Evolutionary conservation across 1,140 invertebrate species (phyloP).

Genomic region (Drosophila leontia): DNA sequence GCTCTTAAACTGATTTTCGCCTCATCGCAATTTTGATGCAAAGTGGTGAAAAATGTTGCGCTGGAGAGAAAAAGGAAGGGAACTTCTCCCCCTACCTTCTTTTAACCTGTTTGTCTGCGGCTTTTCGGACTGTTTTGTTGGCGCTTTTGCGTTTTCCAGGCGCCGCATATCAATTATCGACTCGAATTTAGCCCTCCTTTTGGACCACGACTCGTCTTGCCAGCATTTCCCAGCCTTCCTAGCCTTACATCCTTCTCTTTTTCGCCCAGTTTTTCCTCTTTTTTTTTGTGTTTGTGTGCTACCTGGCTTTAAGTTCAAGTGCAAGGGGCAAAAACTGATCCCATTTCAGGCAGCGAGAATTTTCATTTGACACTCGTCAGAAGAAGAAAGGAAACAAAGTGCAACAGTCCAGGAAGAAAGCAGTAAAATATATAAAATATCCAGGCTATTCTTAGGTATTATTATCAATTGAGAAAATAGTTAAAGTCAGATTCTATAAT

Average conservation of each 20-base stretch:
- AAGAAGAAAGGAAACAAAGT: constrained; percentile 14
- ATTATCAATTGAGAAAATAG: neutral
- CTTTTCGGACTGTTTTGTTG: constrained; percentile 61
- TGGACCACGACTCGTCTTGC: constrained; percentile 12
- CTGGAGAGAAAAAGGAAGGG: constrained; percentile 6
- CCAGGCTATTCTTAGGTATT: neutral
- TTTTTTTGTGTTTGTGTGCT: constrained; percentile 13
- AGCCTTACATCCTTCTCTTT: neutral
- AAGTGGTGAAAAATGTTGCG: constrained; percentile 40
- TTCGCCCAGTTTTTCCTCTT: constrained; percentile 1
- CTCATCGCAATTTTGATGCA: constrained; percentile 8
- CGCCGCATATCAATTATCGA: constrained; percentile 71
- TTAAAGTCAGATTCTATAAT: neutral
- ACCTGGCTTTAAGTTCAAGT: constrained; percentile 73
- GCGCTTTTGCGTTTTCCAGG: constrained; percentile 72
- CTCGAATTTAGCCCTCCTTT: constrained; percentile 66
- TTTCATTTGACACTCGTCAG: constrained; percentile 54
- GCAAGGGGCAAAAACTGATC: constrained; percentile 43
- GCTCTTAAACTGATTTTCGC: constrained; percentile 48
- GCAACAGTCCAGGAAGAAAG: constrained; percentile 14
- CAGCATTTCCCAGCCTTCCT: constrained; percentile 3
- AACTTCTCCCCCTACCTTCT: neutral
- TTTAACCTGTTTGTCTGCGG: constrained; percentile 78
- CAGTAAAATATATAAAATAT: neutral
- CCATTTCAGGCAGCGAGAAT: constrained; percentile 25